These are phyloP conservation scores for Strongylocentrotus purpuratus DNA, from an alignment of 35 echinoderm and acorn worm genomes.

Conservation along the genomic window DNA sequence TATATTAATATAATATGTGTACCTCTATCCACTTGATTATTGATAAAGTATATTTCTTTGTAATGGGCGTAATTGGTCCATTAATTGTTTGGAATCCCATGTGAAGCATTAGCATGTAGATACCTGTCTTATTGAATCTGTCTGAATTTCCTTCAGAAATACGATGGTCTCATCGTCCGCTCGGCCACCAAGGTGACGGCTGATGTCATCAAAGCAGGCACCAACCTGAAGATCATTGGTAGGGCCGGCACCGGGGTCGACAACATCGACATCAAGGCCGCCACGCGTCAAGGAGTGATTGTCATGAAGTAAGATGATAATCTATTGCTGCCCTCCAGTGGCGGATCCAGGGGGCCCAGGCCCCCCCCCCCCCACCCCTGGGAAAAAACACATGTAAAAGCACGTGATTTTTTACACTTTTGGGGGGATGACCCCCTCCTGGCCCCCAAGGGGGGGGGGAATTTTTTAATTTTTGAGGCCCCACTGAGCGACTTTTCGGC, in stretches of 20 bases:
- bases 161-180: slow-evolving; percentile 93
- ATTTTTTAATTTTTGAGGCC: too few species aligned
- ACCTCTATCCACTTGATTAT: not conserved
- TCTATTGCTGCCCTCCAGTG: too few species aligned
- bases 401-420: too few species aligned
- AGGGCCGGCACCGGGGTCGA: slow-evolving; percentile 95
- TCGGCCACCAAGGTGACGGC: slow-evolving; percentile 96
- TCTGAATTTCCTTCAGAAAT: slow-evolving; percentile 59
- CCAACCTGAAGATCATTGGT: slow-evolving; percentile 93
- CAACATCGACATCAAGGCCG: slow-evolving; percentile 95
- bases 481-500: too few species aligned
- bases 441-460: too few species aligned
- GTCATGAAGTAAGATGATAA: slow-evolving; percentile 88
- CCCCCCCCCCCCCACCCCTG: too few species aligned
- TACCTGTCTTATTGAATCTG: too few species aligned
- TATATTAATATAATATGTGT: not conserved
- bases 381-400: too few species aligned
- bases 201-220: slow-evolving; percentile 87
- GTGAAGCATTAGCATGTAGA: too few species aligned
- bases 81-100: not conserved
- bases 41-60: not conserved
- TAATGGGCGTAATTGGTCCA: not conserved
- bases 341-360: too few species aligned
- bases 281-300: slow-evolving; percentile 83
- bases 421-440: too few species aligned